These are phyloP conservation scores for Tursiops truncatus DNA, from an alignment of 2,113 vertebrate genomes.

Conservation along the genomic window DNA sequence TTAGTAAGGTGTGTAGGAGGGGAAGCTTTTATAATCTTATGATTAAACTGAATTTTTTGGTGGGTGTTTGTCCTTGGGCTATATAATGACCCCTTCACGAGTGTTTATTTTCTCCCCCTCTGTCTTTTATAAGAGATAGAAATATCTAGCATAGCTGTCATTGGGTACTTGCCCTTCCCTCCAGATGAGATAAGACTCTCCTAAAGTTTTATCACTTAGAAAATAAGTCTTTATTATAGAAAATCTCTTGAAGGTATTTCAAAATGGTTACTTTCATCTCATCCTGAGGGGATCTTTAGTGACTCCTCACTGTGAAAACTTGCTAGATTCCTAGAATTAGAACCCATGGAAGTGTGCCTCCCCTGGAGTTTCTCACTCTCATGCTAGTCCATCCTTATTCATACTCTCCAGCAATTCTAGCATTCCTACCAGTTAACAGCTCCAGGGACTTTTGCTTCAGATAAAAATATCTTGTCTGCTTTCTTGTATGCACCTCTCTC, in stretches of 20 bases:
- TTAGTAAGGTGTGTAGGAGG: neutral
- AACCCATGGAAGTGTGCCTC: rapidly evolving
- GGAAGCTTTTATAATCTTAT: neutral
- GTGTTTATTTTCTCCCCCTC: neutral
- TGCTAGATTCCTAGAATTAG: neutral
- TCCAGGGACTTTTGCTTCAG: neutral
- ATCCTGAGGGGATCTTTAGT: rapidly evolving
- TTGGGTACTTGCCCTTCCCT: neutral
- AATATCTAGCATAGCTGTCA: neutral
- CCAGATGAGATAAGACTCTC: neutral
- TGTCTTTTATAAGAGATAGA: neutral
- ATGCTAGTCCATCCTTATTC: no score
- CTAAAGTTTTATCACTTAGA: neutral
- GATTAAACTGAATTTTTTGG: neutral
- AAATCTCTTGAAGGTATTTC: neutral
- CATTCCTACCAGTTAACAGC: rapidly evolving
- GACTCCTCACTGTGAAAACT: neutral
- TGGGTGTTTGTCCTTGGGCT: neutral
- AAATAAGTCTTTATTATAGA: neutral
- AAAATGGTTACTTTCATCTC: neutral
- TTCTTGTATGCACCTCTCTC: rapidly evolving
- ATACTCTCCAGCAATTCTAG: neutral
- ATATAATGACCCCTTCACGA: neutral
- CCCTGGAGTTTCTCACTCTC: neutral
- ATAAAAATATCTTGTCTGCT: neutral